Base-by-base conservation (phyloP, 2,113 vertebrate species). In the Clupea harengus region DNA sequence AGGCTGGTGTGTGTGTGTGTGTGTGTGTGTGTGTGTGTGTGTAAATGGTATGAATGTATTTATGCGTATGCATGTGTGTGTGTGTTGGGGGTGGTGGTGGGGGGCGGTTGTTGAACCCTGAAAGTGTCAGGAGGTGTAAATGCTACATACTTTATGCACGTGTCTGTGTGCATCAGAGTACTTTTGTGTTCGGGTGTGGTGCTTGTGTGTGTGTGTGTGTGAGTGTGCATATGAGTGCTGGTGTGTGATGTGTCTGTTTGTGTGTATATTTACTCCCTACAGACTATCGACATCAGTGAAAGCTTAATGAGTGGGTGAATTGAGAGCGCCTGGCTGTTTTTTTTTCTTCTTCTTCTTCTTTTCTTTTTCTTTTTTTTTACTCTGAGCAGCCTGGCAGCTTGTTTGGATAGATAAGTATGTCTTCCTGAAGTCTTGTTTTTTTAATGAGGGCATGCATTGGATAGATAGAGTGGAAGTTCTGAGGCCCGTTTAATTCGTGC, bases 321-420 rank as follows among this genome's bases (percentile, higher is more conserved):
- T 54, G 52, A 72, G 64, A 72, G 64, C 10, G n/a, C 64, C 64
- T 72, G 25, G n/a, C 9, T 10, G 64, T 10, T 72, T 28, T 28
- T 72, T 9, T 67, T n/a, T 67, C 17, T 54, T 50, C 49, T 50
- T n/a, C 54, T 57, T 18, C 54, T 57, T 57, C 54, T 57, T 57
- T 6, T 64, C n/a, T 20, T 64, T 32, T 32, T 28, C 8, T 15
- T 72, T 72, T 28, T 28, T 67, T 25, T 67, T n/a, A 25, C n/a
- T 67, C 25, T 72, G n/a, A 28, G n/a, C 64, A 28, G n/a, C 64
- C 64, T 72, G 64, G 64, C 64, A 72, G 64, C 64, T 25, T 72
- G 64, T 72, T 72, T 72, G 64, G 64, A 72, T 32, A 72, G 64
- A 72, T 72, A 72, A 72, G 64, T 72, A 28, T 72, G 64, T 72